These are phyloP conservation scores for Camarhynchus parvulus DNA, from an alignment of 2,113 vertebrate species.

Conservation along the genomic window DNA sequence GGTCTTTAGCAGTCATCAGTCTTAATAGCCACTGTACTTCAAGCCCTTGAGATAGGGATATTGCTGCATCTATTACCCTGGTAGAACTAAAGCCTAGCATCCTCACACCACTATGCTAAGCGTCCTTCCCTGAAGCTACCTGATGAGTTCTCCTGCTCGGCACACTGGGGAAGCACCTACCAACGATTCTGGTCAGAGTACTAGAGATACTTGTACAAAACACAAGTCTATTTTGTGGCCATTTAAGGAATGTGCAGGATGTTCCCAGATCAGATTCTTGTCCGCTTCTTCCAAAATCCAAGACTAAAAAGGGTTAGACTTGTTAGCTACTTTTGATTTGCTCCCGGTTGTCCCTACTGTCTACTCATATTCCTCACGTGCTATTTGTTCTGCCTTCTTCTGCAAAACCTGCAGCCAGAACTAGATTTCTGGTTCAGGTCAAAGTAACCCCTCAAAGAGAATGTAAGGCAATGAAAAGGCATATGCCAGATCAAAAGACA, in stretches of 20 bases:
- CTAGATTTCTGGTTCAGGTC: neutral
- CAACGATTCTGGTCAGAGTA: neutral
- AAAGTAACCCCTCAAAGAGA: constrained; percentile 13
- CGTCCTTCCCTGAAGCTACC: neutral
- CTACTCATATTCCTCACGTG: neutral
- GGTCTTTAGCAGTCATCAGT: neutral
- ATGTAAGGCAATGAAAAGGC: neutral
- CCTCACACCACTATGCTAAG: neutral
- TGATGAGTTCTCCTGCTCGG: neutral
- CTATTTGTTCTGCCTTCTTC: neutral
- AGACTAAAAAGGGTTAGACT: neutral
- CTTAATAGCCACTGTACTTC: neutral
- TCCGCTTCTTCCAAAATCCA: neutral
- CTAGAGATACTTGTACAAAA: neutral
- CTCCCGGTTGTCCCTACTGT: neutral
- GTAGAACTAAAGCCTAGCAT: neutral
- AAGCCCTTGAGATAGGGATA: constrained; percentile 1
- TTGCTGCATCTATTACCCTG: neutral
- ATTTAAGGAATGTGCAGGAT: neutral
- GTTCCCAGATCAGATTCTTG: neutral
- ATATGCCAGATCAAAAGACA: neutral
- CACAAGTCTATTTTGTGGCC: neutral
- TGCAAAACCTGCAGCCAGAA: neutral
- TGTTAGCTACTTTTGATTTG: neutral
- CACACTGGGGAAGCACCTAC: neutral